Conservation (phyloP, 2,797 vertebrate species). For the Chrosomus eos region DNA sequence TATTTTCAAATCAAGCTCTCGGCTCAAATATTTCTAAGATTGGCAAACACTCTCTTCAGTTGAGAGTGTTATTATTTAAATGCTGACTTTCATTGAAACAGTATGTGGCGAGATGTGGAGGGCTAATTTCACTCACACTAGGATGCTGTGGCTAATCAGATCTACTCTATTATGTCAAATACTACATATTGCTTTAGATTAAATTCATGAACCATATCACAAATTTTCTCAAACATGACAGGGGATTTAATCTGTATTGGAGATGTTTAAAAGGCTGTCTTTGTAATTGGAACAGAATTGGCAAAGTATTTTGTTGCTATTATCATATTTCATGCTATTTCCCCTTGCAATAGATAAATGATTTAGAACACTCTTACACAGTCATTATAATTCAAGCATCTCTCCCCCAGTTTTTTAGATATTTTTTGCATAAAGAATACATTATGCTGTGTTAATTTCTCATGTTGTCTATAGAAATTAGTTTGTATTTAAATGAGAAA, state of each 20-base stretch:
- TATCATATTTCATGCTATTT: slow-evolving; percentile 2
- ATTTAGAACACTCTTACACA: background rate
- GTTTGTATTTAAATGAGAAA: background rate
- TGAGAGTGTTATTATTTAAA: slow-evolving; percentile 67
- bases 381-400: slow-evolving; percentile 13
- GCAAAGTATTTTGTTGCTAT: background rate
- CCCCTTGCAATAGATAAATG: background rate
- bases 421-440: background rate
- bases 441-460: background rate
- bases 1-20: slow-evolving; percentile 32
- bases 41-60: slow-evolving; percentile 32
- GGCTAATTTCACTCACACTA: slow-evolving; percentile 65
- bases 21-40: background rate
- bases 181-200: slow-evolving; percentile 49
- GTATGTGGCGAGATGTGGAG: slow-evolving; percentile 52
- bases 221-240: slow-evolving; percentile 8
- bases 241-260: slow-evolving; percentile 23
- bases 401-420: background rate
- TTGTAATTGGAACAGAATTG: slow-evolving; percentile 18
- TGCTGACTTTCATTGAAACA: slow-evolving; percentile 58
- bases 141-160: slow-evolving; percentile 60
- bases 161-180: slow-evolving; percentile 15
- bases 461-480: background rate
- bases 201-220: slow-evolving; percentile 47
- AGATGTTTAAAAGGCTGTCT: slow-evolving; percentile 13